Evolutionary conservation across 2,888 invertebrate species (phyloP).

Genomic region (Macrophya annulata): DNA sequence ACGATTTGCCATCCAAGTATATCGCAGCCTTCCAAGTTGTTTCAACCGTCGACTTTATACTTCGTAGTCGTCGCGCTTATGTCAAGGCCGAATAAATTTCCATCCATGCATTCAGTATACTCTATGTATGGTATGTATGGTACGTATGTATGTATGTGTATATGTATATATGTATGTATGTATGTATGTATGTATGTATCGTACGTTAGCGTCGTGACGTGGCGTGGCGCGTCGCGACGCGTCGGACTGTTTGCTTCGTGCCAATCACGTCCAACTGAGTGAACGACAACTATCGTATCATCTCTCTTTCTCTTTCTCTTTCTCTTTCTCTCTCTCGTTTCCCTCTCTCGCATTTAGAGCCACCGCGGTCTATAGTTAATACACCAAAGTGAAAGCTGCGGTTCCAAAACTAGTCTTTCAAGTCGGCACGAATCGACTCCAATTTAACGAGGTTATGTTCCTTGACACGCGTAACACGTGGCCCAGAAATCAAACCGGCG

Average conservation of each 20-base stretch:
- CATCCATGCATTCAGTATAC: conserved; percentile 59
- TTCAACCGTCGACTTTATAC: not conserved
- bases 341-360: not conserved
- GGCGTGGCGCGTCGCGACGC: not conserved
- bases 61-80: conserved; percentile 59
- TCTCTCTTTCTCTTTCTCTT: conserved; percentile 29
- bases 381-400: conserved; percentile 13
- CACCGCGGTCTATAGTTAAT: not conserved
- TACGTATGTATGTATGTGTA: not conserved
- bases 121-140: conserved; percentile 40
- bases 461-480: conserved; percentile 39
- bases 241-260: conserved; percentile 14
- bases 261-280: not conserved
- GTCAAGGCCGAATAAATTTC: conserved; percentile 73
- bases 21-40: conserved; percentile 17
- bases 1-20: not conserved
- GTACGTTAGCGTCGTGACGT: not conserved
- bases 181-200: not conserved
- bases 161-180: not conserved
- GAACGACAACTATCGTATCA: not conserved
- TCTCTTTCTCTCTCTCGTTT: not conserved
- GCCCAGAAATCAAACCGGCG: conserved; percentile 32
- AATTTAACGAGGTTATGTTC: conserved; percentile 44
- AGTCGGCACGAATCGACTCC: not conserved
- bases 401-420: not conserved